Base-by-base conservation (phyloP, 2,113 vertebrate species). In the Cygnus buccinator region DNA sequence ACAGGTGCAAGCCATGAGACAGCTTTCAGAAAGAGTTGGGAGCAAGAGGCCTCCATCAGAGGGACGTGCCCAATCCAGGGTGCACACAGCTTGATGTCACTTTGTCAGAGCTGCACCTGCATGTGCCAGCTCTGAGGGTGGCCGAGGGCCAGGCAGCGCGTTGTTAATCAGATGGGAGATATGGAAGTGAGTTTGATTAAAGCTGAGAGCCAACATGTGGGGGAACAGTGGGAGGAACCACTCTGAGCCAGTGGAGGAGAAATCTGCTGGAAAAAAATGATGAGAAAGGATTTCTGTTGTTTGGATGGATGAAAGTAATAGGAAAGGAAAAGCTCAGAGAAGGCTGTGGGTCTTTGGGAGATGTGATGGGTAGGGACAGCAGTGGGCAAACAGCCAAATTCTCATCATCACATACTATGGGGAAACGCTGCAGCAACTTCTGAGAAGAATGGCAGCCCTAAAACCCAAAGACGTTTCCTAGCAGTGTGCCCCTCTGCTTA, bases 171-270 rank as follows among this genome's bases (percentile, higher is more conserved):
- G 90, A 85, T 80, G 91, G 80, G 95, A 95, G 89, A 91, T 54
- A 83, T 78, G 54, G 91, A 93, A 90, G 61, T 89, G 93, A 94
- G 77, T 88, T 84, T 94, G 87, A 94, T 97, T 94, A 96, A 95
- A 96, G 75, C 77, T 87, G 96, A 97, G 94, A 93, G 93, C 89
- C 78, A 94, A 92, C 92, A 89, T 97, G 90, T 88, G 74, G 83
- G 95, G 95, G 70, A 93, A 79, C 67, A 63, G 81, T 92, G 92
- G 83, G 94, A 94, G 80, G 89, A 93, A 83, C 93, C 70, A 90
- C 75, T 91, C 63, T n/a, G 80, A 95, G 91, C 83, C 87, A 84
- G 89, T 70, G 78, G 61, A 95, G 72, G 82, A 63, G 66, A 89
- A 96, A 94, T 95, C 68, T 91, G 31, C 82, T 58, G 58, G 87